Conservation (phyloP, 2,113 vertebrate genomes). For the Damaliscus lunatus region DNA sequence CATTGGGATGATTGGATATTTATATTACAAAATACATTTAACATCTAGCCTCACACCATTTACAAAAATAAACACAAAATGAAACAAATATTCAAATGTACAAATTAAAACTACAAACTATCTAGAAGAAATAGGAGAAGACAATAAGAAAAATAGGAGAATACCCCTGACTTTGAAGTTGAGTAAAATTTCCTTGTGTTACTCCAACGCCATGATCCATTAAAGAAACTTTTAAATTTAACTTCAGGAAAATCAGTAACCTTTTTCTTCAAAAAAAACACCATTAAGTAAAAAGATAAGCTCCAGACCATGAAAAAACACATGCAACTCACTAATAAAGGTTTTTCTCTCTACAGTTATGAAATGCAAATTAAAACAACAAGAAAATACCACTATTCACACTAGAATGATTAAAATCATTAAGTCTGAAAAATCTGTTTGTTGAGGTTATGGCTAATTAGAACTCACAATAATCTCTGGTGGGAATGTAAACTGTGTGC, state of each 20-base stretch:
- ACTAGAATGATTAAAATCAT: background rate
- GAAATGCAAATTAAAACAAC: background rate
- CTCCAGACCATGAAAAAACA: background rate
- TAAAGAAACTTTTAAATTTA: too few species aligned
- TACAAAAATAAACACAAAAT: background rate
- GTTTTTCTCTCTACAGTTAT: background rate
- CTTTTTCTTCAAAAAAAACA: too few species aligned
- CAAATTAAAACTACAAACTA: background rate
- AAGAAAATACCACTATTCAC: background rate
- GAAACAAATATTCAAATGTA: background rate
- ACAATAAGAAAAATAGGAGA: background rate
- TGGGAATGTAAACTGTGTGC: background rate
- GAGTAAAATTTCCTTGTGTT: too few species aligned
- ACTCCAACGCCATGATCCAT: too few species aligned
- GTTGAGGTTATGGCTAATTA: background rate
- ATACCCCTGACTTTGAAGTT: too few species aligned
- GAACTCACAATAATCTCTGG: background rate
- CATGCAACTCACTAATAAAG: background rate
- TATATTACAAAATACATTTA: background rate
- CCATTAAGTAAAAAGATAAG: background rate
- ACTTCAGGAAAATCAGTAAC: too few species aligned
- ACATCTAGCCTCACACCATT: background rate
- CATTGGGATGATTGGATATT: background rate
- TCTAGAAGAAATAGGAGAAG: background rate
- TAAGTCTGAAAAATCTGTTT: background rate